Conservation (phyloP, 2,113 vertebrate genomes). For the Mellivora capensis region DNA sequence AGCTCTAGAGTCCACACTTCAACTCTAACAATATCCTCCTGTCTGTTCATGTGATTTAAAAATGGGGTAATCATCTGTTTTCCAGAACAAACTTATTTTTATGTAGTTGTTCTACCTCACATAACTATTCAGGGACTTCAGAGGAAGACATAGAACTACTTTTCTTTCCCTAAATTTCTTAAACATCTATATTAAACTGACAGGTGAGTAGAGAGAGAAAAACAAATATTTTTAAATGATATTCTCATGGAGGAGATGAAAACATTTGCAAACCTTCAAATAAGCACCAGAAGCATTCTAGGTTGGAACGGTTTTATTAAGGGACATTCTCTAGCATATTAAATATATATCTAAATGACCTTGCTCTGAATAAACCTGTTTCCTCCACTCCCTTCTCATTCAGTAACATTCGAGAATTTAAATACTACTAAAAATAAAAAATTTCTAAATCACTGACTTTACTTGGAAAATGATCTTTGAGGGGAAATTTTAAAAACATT, state of each 20-base stretch:
- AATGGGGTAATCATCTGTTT: background rate
- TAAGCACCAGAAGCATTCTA: background rate
- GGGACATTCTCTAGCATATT: background rate
- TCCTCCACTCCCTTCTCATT: background rate
- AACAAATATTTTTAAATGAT: background rate
- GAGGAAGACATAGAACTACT: background rate
- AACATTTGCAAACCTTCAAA: background rate
- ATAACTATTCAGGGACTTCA: background rate
- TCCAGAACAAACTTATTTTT: background rate
- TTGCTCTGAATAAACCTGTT: background rate
- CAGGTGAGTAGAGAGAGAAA: background rate
- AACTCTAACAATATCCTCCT: background rate
- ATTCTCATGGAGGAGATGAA: background rate
- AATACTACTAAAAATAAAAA: background rate
- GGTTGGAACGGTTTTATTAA: background rate
- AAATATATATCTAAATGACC: background rate
- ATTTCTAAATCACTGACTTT: background rate
- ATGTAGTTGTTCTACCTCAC: background rate
- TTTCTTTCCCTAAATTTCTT: background rate
- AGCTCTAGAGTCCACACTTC: background rate
- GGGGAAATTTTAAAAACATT: background rate
- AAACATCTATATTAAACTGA: background rate
- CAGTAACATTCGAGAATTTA: background rate
- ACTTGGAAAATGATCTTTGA: background rate
- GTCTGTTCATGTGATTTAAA: background rate